Base-by-base conservation (phyloP, 2,888 invertebrate genomes). In the Dryococelus australis region DNA sequence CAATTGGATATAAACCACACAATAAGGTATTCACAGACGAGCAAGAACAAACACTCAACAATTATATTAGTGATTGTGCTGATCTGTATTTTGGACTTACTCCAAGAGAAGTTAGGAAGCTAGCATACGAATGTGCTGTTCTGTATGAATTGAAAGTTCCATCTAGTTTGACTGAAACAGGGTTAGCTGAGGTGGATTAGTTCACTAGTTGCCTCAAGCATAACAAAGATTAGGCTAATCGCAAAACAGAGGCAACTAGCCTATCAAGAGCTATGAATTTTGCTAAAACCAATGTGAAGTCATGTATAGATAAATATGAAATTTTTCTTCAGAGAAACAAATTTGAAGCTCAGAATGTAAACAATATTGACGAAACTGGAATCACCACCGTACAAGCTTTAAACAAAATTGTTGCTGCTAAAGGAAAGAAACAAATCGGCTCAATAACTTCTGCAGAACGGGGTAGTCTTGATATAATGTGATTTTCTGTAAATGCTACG, bases 131-230 rank as follows among this genome's bases (percentile, higher is more conserved):
- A n/a, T n/a, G n/a, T n/a, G n/a, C n/a, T n/a, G n/a, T n/a, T n/a
- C n/a, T n/a, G n/a, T n/a, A n/a, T n/a, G n/a, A n/a, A n/a, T 26
- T 84, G 26, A 84, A 84, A 43, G 26, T 84, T 20, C 65, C 84
- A 16, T 65, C 65, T 65, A 65, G 65, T 65, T 65, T 8, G 65
- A 65, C 65, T 12, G 65, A 24, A 65, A 65, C 65, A 65, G 65
- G 65, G 65, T 65, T 65, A 20, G 65, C 65, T 65, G 65, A 16
- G 65, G 65, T 65, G 65, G 65, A 65, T 65, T 65, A 16, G 65
- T 65, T 65, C 65, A 65, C 65, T 20, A 65, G 20, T 65, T 65
- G 16, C 65, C 65, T n/a, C n/a, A n/a, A n/a, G n/a, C n/a, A n/a
- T n/a, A n/a, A n/a, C n/a, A n/a, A n/a, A n/a, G n/a, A n/a, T 65